Conservation (phyloP, 1,140 invertebrate genomes). For the Capitella teleta region DNA sequence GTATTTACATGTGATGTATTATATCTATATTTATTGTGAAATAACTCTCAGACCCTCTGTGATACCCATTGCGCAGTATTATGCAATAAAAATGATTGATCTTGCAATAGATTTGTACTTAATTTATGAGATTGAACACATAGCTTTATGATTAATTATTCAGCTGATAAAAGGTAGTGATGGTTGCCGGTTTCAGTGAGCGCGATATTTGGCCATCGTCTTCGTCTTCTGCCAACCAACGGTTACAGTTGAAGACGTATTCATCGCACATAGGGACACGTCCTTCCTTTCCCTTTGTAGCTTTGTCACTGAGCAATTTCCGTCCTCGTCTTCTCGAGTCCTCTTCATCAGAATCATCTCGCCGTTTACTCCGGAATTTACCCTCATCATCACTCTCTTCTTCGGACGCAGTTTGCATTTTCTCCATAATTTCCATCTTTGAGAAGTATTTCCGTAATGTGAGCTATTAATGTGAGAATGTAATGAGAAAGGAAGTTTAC, state of each 20-base stretch:
- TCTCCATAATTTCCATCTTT: neutral
- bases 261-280: constrained; percentile 17
- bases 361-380: neutral
- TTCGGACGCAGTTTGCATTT: too few relatives aligned
- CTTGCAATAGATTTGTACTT: too few relatives aligned
- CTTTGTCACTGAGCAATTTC: neutral
- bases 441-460: constrained; percentile 4
- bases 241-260: constrained; percentile 40
- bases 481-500: too few relatives aligned
- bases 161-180: constrained; percentile 7
- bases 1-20: too few relatives aligned
- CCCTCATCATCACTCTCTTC: too few relatives aligned
- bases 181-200: constrained; percentile 19
- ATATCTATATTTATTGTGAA: too few relatives aligned
- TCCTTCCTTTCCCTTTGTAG: neutral
- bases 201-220: constrained; percentile 40
- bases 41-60: too few relatives aligned
- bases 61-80: too few relatives aligned
- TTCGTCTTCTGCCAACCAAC: constrained; percentile 37
- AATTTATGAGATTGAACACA: too few relatives aligned
- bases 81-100: too few relatives aligned
- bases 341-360: neutral
- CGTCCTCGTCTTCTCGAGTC: neutral
- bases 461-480: too few relatives aligned
- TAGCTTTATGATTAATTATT: too few relatives aligned